These are phyloP conservation scores for Xiphorhynchus elegans DNA, from an alignment of 2,113 vertebrate genomes.

Conservation along the genomic window DNA sequence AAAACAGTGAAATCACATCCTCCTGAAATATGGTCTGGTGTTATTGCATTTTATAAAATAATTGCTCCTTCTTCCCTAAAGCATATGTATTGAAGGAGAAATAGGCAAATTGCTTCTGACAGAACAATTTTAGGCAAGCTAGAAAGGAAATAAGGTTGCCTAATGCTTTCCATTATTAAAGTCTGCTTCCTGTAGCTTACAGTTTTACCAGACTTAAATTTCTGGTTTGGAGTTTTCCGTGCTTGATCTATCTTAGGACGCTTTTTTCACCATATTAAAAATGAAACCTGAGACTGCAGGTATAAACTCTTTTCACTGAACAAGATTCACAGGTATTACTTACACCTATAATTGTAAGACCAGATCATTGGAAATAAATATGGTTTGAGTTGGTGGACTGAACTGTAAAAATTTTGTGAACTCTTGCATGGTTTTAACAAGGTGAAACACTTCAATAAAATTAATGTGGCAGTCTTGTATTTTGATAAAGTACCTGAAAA, in stretches of 20 bases:
- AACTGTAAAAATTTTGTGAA: neutral
- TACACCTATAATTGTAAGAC: neutral
- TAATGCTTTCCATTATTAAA: slow-evolving; percentile 34
- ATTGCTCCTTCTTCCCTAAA: neutral
- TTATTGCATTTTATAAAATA: neutral
- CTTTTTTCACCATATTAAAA: neutral
- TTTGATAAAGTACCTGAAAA: neutral
- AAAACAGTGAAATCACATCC: neutral
- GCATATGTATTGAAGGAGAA: neutral
- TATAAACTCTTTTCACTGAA: neutral
- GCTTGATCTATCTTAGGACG: neutral
- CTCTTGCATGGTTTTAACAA: neutral
- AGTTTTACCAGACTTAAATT: slow-evolving; percentile 8
- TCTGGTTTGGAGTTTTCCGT: neutral
- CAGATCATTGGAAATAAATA: neutral
- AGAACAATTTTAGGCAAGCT: slow-evolving; percentile 14
- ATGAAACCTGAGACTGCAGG: neutral
- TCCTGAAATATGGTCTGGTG: neutral
- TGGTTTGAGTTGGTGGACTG: neutral
- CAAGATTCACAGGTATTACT: neutral
- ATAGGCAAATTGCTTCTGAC: slow-evolving; percentile 2
- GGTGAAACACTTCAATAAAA: neutral
- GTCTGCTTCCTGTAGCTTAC: neutral
- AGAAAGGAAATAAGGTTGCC: neutral
- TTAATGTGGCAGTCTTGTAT: neutral